A percentile compares a stretch with the other conserved stretches of the same genome.
Conservation (phyloP, 2,888 invertebrate genomes). For the Nowickia ferox region DNA sequence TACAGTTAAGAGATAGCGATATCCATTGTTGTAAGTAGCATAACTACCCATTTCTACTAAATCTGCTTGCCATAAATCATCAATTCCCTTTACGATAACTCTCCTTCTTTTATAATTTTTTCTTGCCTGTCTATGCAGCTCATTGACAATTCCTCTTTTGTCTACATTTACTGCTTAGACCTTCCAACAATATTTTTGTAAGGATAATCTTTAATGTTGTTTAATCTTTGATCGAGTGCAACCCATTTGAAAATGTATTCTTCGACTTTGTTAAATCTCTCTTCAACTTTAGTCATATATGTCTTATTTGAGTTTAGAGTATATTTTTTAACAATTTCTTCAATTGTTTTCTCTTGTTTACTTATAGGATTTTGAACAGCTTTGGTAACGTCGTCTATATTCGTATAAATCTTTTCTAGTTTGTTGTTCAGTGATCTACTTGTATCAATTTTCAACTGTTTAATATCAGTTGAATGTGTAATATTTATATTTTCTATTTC, state of each 20-base stretch:
- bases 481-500: conserved; percentile 8
- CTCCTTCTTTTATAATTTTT: conserved; percentile 59
- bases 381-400: not conserved
- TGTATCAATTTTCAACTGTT: not conserved
- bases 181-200: not conserved
- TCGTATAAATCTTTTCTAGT: conserved; percentile 1
- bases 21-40: not conserved
- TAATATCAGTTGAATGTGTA: not conserved
- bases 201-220: conserved; percentile 10
- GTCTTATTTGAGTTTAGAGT: not conserved
- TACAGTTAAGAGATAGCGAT: not conserved
- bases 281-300: no score
- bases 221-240: not conserved
- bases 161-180: not conserved
- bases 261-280: no score
- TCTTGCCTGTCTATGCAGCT: conserved; percentile 57
- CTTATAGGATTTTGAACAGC: no score
- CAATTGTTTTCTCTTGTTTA: no score
- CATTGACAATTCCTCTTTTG: conserved; percentile 58
- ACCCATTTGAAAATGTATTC: no score
- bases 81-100: not conserved
- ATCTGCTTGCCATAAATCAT: not conserved
- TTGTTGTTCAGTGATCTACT: conserved; percentile 1
- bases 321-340: not conserved
- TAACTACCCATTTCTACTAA: not conserved